A percentile compares a stretch with the other conserved stretches of the same genome.
phyloP scores from a whole-genome alignment of 2,888 invertebrate species.

The Callimorpha dominula region DNA sequence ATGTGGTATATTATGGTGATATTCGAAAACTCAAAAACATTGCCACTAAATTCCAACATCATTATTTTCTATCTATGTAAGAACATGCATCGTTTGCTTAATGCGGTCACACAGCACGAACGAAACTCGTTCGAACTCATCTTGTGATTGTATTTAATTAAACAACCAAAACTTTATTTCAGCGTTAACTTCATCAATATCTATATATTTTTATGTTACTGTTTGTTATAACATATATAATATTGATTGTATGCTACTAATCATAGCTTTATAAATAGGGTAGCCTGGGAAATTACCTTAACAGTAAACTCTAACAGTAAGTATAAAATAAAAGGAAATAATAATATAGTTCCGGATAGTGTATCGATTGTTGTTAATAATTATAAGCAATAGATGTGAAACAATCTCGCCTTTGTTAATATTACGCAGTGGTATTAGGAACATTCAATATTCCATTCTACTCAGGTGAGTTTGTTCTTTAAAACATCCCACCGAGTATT shows the following conservation, averaged over 20 bases:
- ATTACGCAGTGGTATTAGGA: not conserved
- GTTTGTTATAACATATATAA: not conserved
- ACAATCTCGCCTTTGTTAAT: not conserved
- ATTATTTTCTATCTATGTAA: not conserved
- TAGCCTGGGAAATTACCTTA: no score
- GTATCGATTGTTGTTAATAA: no score
- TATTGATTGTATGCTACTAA: no score
- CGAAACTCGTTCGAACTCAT: not conserved
- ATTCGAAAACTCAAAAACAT: not conserved
- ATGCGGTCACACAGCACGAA: slow-evolving; percentile 17
- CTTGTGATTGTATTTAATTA: not conserved
- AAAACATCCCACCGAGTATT: slow-evolving; percentile 28
- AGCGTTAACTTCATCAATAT: not conserved
- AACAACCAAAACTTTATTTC: not conserved
- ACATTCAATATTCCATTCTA: slow-evolving; percentile 37
- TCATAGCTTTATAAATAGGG: no score
- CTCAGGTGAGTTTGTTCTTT: slow-evolving; percentile 36
- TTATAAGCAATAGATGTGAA: not conserved
- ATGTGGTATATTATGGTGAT: not conserved
- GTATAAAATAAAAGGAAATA: no score
- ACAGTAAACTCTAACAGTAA: no score
- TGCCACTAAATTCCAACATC: not conserved
- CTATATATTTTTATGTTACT: not conserved
- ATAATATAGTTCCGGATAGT: no score
- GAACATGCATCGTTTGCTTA: not conserved